Conservation (phyloP, 2,888 invertebrate genomes). For the Automeris io region DNA sequence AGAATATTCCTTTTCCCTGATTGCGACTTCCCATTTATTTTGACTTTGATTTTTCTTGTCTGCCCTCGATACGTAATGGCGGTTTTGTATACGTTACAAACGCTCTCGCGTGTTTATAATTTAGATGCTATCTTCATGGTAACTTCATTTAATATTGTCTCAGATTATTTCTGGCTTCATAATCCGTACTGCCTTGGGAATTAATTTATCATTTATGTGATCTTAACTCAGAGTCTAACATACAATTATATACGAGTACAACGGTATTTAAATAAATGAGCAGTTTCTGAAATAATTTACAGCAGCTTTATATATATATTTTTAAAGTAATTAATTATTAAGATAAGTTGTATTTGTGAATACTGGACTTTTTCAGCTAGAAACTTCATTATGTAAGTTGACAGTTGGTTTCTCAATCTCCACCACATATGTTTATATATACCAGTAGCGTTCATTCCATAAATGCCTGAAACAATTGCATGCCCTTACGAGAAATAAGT, state of each 20-base stretch:
- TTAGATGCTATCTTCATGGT: slow-evolving; percentile 24
- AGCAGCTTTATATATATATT: too few relatives aligned
- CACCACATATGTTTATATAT: too few relatives aligned
- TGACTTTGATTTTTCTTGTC: slow-evolving; percentile 31
- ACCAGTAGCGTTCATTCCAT: too few relatives aligned
- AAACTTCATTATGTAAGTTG: too few relatives aligned
- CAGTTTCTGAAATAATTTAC: too few relatives aligned
- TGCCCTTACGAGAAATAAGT: too few relatives aligned
- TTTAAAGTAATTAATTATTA: too few relatives aligned
- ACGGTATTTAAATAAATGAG: not conserved
- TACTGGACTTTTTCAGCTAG: too few relatives aligned
- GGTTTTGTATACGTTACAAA: slow-evolving; percentile 21
- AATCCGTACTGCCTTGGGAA: slow-evolving; percentile 23
- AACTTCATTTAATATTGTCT: slow-evolving; percentile 19
- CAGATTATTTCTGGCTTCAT: slow-evolving; percentile 13
- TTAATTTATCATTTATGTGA: slow-evolving; percentile 16
- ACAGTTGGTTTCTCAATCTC: too few relatives aligned
- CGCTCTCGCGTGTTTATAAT: slow-evolving; percentile 19
- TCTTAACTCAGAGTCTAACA: slow-evolving; percentile 1
- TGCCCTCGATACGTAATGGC: slow-evolving; percentile 28
- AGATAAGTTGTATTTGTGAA: too few relatives aligned
- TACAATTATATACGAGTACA: slow-evolving; percentile 2
- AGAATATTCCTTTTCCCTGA: slow-evolving; percentile 39
- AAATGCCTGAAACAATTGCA: too few relatives aligned
- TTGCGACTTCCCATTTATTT: slow-evolving; percentile 32